Base-by-base conservation (phyloP, 2,888 invertebrate genomes). In the Lasioglossum calceatum region DNA sequence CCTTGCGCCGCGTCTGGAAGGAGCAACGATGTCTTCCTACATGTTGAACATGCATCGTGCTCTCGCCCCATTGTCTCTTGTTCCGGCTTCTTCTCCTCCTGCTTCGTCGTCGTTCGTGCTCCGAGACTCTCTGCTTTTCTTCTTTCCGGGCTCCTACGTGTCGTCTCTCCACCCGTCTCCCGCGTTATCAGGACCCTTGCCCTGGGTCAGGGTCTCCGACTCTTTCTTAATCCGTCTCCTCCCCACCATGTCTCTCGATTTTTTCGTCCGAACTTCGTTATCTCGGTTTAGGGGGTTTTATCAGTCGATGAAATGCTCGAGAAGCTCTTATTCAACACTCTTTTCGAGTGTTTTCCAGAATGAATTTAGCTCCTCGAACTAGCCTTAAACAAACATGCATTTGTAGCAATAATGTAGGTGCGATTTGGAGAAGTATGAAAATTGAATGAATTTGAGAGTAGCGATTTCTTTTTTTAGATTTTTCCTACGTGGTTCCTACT, bases 1-100 rank as follows among this genome's bases (percentile, higher is more conserved):
- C 95, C 94, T 94, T 32, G 61, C 61, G 61, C 61, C 61, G 86
- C 89, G 94, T 93, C 94, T 94, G 93, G 92, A 92, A 91, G 92
- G 85, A 89, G 90, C 89, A 87, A 88, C 92, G 89, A 93, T 93
- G 92, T 94, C 94, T 93, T 94, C 92, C 94, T 93, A 93, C 92
- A 93, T 94, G 94, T 95, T 93, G 89, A 94, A 94, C 94, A 94
- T 93, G 92, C 92, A 91, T 90, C 91, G 92, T 89, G 90, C 90
- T 91, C 67, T 79, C 88, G 90, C 88, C 75, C 91, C 91, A 93
- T 94, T 94, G 92, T 94, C 90, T 92, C 89, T 87, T 86, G 87
- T 90, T 89, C 91, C 85, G 84, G 85, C 86, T 87, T 87, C 84
- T 82, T 78, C 86, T 80, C 64, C 39, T 81, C 27, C 36, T 36